Conservation (phyloP, 2,888 invertebrate species). For the Tillus elongatus region DNA sequence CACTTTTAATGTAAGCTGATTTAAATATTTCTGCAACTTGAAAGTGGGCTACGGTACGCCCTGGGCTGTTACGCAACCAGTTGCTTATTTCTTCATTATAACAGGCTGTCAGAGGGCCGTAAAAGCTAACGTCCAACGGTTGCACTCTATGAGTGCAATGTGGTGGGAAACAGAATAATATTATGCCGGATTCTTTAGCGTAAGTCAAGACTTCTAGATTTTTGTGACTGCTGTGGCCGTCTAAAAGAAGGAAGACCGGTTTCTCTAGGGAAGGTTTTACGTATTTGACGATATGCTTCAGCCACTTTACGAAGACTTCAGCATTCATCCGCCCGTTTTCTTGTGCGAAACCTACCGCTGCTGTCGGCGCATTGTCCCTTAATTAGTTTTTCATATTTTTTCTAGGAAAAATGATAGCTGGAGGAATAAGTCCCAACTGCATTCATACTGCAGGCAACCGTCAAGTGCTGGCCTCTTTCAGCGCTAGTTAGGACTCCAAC, state of each 20-base stretch:
- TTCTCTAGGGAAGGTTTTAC: too few relatives aligned
- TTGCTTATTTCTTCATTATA: constrained; percentile 26
- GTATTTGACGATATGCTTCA: constrained; percentile 17
- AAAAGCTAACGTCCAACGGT: constrained; percentile 17
- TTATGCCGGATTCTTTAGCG: constrained; percentile 28
- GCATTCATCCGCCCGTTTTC: constrained; percentile 1
- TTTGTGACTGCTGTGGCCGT: too few relatives aligned
- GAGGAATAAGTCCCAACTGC: too few relatives aligned
- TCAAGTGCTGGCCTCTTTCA: too few relatives aligned
- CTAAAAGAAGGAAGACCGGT: too few relatives aligned
- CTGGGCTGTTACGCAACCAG: constrained; percentile 27
- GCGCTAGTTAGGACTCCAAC: too few relatives aligned
- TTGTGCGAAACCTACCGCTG: constrained; percentile 27
- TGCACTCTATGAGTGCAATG: constrained; percentile 31
- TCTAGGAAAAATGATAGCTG: too few relatives aligned
- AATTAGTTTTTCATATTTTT: constrained; percentile 36
- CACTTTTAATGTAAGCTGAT: constrained; percentile 26
- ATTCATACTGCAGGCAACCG: too few relatives aligned
- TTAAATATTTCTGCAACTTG: constrained; percentile 26
- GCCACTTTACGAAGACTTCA: not conserved
- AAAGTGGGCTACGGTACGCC: constrained; percentile 26
- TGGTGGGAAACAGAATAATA: constrained; percentile 32
- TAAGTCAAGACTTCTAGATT: constrained; percentile 26
- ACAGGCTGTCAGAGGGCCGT: constrained; percentile 27
- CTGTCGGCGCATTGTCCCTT: constrained; percentile 33